These are phyloP conservation scores for Allophyes oxyacanthae DNA, from an alignment of 2,888 invertebrate species.

Conservation along the genomic window DNA sequence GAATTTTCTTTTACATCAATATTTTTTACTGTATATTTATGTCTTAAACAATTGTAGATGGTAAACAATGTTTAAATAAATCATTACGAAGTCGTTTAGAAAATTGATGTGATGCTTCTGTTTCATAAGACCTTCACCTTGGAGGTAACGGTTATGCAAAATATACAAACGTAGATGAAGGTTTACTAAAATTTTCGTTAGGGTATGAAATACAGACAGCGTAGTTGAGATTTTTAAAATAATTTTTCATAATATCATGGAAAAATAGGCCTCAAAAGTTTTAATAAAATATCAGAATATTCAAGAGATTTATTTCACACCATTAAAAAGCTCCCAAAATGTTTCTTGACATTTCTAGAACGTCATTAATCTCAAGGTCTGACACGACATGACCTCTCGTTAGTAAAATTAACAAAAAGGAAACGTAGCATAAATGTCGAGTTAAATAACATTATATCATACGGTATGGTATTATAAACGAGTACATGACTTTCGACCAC, in stretches of 20 bases:
- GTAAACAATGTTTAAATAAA: slow-evolving; percentile 15
- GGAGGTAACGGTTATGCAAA: slow-evolving; percentile 18
- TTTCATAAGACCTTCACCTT: slow-evolving; percentile 42
- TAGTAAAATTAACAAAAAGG: slow-evolving; percentile 5
- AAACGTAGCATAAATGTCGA: slow-evolving; percentile 25
- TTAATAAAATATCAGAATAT: too few relatives aligned
- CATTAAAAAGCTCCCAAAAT: too few relatives aligned
- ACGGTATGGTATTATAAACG: slow-evolving; percentile 20
- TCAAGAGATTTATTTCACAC: too few relatives aligned
- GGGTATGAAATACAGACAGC: slow-evolving; percentile 17
- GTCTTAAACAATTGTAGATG: too few relatives aligned
- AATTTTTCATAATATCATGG: too few relatives aligned
- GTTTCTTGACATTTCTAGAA: not conserved
- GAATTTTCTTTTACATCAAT: too few relatives aligned
- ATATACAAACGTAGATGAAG: slow-evolving; percentile 3
- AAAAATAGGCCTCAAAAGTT: too few relatives aligned
- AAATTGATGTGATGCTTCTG: slow-evolving; percentile 20
- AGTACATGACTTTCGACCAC: slow-evolving; percentile 33
- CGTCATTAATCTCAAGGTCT: not conserved
- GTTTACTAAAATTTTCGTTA: slow-evolving; percentile 9
- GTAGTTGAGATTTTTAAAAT: too few relatives aligned
- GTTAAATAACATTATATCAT: slow-evolving; percentile 33
- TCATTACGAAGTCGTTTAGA: slow-evolving; percentile 18
- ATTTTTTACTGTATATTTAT: too few relatives aligned
- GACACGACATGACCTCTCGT: too few relatives aligned